Evolutionary conservation across 2,888 invertebrate genomes (phyloP), one percentile per base, ranked within the genome.

Genomic region (Arctia plantaginis): DNA sequence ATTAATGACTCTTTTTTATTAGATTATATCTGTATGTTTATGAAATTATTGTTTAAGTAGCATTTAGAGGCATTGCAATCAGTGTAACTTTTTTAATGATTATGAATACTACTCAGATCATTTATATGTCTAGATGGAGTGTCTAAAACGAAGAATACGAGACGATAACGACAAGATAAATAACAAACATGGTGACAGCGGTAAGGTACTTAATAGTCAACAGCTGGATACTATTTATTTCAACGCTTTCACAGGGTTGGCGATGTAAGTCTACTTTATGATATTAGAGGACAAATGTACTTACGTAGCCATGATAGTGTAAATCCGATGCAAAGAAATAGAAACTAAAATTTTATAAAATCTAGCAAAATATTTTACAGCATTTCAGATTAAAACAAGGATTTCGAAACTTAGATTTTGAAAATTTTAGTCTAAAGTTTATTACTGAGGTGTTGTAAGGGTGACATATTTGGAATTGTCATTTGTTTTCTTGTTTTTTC

Each of bases 231-330:
- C 18, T 59, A 59, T 30, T 41, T 30, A 6, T 51, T 20, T 23
- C 7, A 6, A 18, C 47, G 6, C 6, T 47, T 47, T 20, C 18
- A 20, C 0, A 51, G 51, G 20, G 20, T 51, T 23, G 51, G 20
- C 51, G n/a, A 55, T 55, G 0, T 12, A 1, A 55, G 23, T 55
- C 10, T 51, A 55, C 3, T 55, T 23, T 12, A 55, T 8, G 23
- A 55, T 20, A 55, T 23, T 0, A 23, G 23, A 51, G 23, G 3
- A 67, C 67, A 41, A 80, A 91, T 94, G 94, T 83, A 95, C 95
- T 93, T 94, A 78, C 93, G 92, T 94, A 95, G 64, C 71, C 71
- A 71, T 71, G 8, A 8, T 47, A 47, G 8, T 65, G 18, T 44
- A 23, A 33, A 65, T 33, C 15, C 15, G 13, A 33, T 0, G 39